Percentiles rank a stretch among this genome's conserved stretches.
Conservation (phyloP, 2,113 vertebrate species). For the Antechinus stuartii region DNA sequence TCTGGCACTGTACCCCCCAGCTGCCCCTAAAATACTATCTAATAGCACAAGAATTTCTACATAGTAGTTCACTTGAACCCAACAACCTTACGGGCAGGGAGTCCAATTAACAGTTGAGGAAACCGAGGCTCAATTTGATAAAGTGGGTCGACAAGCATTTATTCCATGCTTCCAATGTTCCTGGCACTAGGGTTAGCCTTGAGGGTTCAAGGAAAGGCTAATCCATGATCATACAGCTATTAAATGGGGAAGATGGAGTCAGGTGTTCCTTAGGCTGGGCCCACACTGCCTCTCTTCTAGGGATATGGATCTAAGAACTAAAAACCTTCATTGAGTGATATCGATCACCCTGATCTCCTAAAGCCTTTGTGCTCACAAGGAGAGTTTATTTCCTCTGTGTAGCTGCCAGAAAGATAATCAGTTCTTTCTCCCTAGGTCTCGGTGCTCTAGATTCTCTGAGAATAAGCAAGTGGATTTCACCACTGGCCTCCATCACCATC, state of each 20-base stretch:
- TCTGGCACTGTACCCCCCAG: not conserved
- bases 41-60: not conserved
- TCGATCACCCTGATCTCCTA: constrained; percentile 79
- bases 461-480: not conserved
- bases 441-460: constrained; percentile 42
- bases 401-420: constrained; percentile 74
- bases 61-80: not conserved
- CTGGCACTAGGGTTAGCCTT: not conserved
- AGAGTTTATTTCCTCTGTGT: constrained; percentile 66
- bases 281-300: not conserved
- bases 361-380: constrained; percentile 66
- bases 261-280: not conserved
- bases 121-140: not conserved
- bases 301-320: constrained; percentile 70
- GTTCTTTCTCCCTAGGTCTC: constrained; percentile 65
- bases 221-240: too few species aligned
- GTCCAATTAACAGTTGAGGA: not conserved
- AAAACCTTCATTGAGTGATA: constrained; percentile 77
- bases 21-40: not conserved
- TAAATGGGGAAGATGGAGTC: not conserved
- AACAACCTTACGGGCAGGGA: not conserved
- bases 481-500: not conserved
- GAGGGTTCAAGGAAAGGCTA: not conserved
- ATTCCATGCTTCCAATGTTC: not conserved
- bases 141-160: not conserved